Evolutionary conservation across 92 coral and sea anemone genomes (phyloP).

Genomic region (Metridium senile): DNA sequence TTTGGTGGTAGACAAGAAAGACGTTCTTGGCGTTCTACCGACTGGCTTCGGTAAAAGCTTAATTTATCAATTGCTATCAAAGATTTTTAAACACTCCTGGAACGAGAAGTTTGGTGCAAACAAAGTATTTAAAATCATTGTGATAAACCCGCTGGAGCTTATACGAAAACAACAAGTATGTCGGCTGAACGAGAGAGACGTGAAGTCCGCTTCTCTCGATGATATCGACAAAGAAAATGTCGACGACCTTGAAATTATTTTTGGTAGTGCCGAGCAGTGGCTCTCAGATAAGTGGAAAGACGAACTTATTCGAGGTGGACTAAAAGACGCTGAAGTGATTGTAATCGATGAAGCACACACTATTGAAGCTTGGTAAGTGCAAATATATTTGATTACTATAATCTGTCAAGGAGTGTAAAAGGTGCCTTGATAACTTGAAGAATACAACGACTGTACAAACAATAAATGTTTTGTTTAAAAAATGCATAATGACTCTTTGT

Average conservation of each 20-base stretch:
- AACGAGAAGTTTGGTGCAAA: too few species aligned
- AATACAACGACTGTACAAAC: too few species aligned
- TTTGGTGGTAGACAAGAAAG: constrained; percentile 31
- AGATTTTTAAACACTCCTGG: too few species aligned
- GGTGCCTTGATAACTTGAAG: neutral
- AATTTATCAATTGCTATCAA: constrained; percentile 53
- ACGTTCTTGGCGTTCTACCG: constrained; percentile 61
- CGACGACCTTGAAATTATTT: constrained; percentile 30
- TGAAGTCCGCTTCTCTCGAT: constrained; percentile 34
- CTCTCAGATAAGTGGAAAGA: constrained; percentile 35
- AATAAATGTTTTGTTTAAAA: too few species aligned
- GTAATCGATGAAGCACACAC: constrained; percentile 50
- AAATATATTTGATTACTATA: neutral
- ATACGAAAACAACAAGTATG: constrained; percentile 51
- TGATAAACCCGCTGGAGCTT: constrained; percentile 60
- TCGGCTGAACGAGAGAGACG: constrained; percentile 32
- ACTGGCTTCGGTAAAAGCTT: constrained; percentile 69
- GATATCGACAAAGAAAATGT: constrained; percentile 7
- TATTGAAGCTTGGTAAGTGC: constrained; percentile 50
- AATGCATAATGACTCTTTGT: neutral
- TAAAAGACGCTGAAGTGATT: constrained; percentile 32
- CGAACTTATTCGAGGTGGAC: constrained; percentile 2
- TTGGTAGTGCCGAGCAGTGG: constrained; percentile 62
- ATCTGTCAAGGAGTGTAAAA: neutral
- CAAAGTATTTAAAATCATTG: too few species aligned